Base-by-base conservation (phyloP, 2,888 invertebrate genomes). In the Yponomeuta sedellus region DNA sequence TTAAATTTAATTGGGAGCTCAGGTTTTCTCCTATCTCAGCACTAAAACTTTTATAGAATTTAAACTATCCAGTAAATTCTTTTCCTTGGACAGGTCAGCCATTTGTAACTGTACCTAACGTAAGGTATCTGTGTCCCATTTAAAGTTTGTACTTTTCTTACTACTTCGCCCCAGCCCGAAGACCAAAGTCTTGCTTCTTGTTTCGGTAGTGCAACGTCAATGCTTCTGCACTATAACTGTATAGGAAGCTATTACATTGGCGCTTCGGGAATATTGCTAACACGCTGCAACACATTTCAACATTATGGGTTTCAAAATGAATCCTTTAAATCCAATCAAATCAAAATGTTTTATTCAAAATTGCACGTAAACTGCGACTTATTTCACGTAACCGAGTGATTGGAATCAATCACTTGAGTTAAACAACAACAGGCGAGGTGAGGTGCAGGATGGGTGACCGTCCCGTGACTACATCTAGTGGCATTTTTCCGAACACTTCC, bases 121-220 rank as follows among this genome's bases (percentile, higher is more conserved):
- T 39, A 62, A 63, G 63, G 63, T 44, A 63, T 40, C 39, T 63
- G 20, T 63, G 63, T 63, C 44, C 63, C 28, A 63, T 40, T 63
- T 44, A 44, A 63, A 44, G 40, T 63, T 63, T 63, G 40, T n/a
- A 61, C 61, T 28, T 34, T 62, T 62, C 62, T 62, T 10, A n/a
- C 39, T 62, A 28, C 39, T 10, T 8, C 62, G 39, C 58, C 56
- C 16, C 58, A 16, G 44, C 16, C 44, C 44, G 44, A 52, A 16
- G 44, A 52, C 19, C 10, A 22, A 58, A 19, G 28, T 34, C 62
- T 62, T 39, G 62, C 34, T 62, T 34, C 62, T 62, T 19, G 62
- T 62, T 62, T 34, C 62, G 62, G 39, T 39, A 12, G 59, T 59
- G 59, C 25, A 20, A 59, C 20, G 20, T 11, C 20, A 20, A 6